Evolutionary conservation across 2,888 invertebrate genomes (phyloP).

Genomic region (Megastigmus dorsalis): DNA sequence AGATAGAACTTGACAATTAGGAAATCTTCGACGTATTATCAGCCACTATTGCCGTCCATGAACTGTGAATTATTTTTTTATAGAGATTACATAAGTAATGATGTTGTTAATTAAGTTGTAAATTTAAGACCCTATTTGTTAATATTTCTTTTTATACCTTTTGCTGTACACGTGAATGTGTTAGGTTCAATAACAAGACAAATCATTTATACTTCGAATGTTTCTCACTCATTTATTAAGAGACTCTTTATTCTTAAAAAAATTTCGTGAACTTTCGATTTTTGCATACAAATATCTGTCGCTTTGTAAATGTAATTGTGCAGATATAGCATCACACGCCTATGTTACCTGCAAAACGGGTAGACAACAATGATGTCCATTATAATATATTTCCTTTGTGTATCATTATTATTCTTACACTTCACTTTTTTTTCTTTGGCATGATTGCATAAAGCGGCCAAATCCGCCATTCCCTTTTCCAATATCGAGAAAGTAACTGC

Average conservation of each 20-base stretch:
- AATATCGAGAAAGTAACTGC: conserved; percentile 29
- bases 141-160: conserved; percentile 12
- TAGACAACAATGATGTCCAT: conserved; percentile 19
- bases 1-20: conserved; percentile 31
- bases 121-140: not conserved
- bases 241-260: conserved; percentile 24
- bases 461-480: conserved; percentile 22
- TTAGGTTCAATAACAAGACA: conserved; percentile 28
- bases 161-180: conserved; percentile 4
- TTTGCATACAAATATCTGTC: conserved; percentile 49
- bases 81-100: not conserved
- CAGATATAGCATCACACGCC: conserved; percentile 16
- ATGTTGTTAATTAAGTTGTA: conserved; percentile 16
- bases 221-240: conserved; percentile 32
- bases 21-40: not conserved
- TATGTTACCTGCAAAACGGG: conserved; percentile 23
- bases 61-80: conserved; percentile 24
- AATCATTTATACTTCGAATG: conserved; percentile 16
- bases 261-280: conserved; percentile 43
- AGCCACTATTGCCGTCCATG: conserved; percentile 10
- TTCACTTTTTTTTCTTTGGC: conserved; percentile 54
- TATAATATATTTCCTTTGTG: conserved; percentile 47
- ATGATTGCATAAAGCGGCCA: conserved; percentile 52
- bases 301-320: conserved; percentile 42
- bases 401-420: conserved; percentile 43